Base-by-base conservation (phyloP, 1,140 invertebrate genomes). In the Drosophila watanabei region DNA sequence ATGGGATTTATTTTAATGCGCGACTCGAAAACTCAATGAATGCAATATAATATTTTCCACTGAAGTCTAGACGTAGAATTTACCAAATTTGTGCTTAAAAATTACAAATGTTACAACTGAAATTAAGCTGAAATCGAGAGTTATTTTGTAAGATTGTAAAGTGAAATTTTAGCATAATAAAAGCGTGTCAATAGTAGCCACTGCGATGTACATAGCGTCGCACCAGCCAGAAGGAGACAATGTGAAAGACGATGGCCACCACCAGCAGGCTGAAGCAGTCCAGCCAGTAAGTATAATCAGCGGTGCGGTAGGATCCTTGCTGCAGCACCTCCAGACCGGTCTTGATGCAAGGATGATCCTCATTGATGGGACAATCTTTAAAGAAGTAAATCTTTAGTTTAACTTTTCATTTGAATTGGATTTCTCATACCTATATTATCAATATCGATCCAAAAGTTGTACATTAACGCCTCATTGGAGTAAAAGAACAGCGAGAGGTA, bases 401-500 rank as follows among this genome's bases (percentile, higher is more conserved):
- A 11, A 18, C 9, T 6, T 35, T 0, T n/a, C n/a, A 2, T 43
- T 30, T 24, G 0, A 35, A 5, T 1, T 5, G 4, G 0, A 8
- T 0, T 6, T n/a, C 4, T 16, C 85, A 79, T 82, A 95, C 95
- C 94, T 64, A 96, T 96, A 3, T 94, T 92, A 58, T 95, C 93
- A 14, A 96, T 95, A 30, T 94, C 93, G 65, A 93, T 94, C 96
- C 96, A 96, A 79, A 96, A 96, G 0, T 95, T 94, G 20, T 96
- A 95, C 11, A 96, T 96, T 54, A 96, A 93, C 11, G 95, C 95
- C 84, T 96, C 96, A 41, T 95, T 94, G 4, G 95, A 95, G 82
- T 96, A 96, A 84, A 95, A 96, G 82, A 96, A 96, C 4, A 95
- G 94, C 0, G 96, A 96, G 4, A 95, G 65, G 80, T 95, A 96